Base-by-base conservation (phyloP, 1,140 invertebrate species). In the Megalonaias nervosa region DNA sequence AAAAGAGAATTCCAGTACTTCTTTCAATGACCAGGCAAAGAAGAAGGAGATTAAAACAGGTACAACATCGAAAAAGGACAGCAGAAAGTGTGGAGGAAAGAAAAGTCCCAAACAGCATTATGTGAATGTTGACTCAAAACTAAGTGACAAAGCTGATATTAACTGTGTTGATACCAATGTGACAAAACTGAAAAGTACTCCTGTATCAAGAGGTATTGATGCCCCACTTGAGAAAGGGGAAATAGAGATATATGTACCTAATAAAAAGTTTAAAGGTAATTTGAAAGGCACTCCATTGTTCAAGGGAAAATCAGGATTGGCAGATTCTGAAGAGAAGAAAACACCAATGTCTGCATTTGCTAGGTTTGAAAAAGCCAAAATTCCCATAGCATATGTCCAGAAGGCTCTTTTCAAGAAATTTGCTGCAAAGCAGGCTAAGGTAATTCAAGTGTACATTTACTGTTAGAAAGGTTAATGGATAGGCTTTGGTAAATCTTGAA, bases 271-370 rank as follows among this genome's bases (percentile, higher is more conserved):
- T 23, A 77, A 77, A 68, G 70, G 70, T 21, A 67, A 68, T n/a
- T 48, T 65, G n/a, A 65, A 71, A 38, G 60, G 59, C 26, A 61
- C 55, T 19, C 66, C 66, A 55, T 6, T 48, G 38, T 38, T 16
- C 11, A 57, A 56, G 21, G 9, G 56, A 19, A 69, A 60, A 23
- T 71, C 79, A 55, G 66, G 65, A 26, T 82, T 79, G 74, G 76
- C 81, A 13, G 48, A 62, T 65, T 82, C 79, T 82, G 81, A 82
- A 14, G 59, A 72, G 15, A 56, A 71, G 16, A 71, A 64, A 60
- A 74, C 77, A 23, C 70, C 81, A 9, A 70, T 68, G 57, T 68
- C 67, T 57, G 81, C 81, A 31, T 82, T 79, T 70, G 77, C 79
- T 23, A 76, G 67, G 26, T 64, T 64, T 64, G 61, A 21, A 13